These are phyloP conservation scores for Plecotus auritus DNA, from an alignment of 2,113 vertebrate species.

Conservation along the genomic window DNA sequence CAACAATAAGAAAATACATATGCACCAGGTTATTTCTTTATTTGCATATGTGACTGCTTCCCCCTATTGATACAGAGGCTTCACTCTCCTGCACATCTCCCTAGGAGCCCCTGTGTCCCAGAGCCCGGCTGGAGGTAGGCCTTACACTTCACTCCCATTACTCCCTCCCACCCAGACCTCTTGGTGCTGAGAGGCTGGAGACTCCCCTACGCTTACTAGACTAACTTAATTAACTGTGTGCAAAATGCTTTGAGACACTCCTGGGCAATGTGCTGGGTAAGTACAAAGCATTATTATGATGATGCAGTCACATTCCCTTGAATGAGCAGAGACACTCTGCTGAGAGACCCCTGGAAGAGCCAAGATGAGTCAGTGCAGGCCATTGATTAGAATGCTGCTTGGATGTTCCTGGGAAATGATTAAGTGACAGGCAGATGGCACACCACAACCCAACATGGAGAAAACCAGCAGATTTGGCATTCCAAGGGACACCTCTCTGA, in stretches of 20 bases:
- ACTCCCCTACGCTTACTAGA: constrained; percentile 4
- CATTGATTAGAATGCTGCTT: constrained; percentile 48
- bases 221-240: constrained; percentile 67
- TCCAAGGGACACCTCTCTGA: not conserved
- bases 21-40: fast-evolving
- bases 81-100: no score
- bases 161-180: not conserved
- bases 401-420: not conserved
- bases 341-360: constrained; percentile 49
- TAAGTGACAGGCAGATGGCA: not conserved
- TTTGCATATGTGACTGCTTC: not conserved
- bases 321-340: constrained; percentile 29
- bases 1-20: fast-evolving
- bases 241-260: constrained; percentile 57
- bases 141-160: not conserved
- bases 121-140: not conserved
- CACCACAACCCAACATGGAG: not conserved
- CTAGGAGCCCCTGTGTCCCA: fast-evolving
- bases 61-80: not conserved
- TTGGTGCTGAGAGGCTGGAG: constrained; percentile 2
- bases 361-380: constrained; percentile 42
- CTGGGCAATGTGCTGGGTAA: constrained; percentile 41
- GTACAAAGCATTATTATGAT: constrained; percentile 48
- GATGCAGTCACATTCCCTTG: constrained; percentile 28
- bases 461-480: not conserved